Base-by-base conservation (phyloP, 2,888 invertebrate genomes). In the Diloba caeruleocephala region DNA sequence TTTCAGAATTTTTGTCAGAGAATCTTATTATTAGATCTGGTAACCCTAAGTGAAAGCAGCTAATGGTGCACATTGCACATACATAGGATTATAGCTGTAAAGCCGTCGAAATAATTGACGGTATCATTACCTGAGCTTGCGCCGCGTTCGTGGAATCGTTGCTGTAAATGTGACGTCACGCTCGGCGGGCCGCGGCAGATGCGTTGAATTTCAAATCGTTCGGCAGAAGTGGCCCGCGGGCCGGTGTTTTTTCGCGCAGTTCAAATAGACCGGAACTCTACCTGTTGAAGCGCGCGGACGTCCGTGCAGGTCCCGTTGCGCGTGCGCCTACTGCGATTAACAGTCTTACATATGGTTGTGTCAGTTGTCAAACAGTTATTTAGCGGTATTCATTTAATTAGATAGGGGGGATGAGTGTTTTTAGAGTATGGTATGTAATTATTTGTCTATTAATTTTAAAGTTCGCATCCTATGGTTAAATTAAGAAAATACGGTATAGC, bases 181-280 rank as follows among this genome's bases (percentile, higher is more conserved):
- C 74, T 82, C 71, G 57, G 49, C 49, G 74, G 66, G 65, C 66
- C 76, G 72, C 73, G 63, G 75, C 72, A 81, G 81, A 79, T 75
- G 75, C 68, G 67, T 76, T 82, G 80, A 81, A 84, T 85, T 83
- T 77, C 72, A 82, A 85, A 82, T 83, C 48, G 68, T 59, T 71
- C 60, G 46, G 58, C 63, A 59, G 72, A 80, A 81, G 81, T 78
- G 75, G 78, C 61, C 51, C 65, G 50, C 58, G 13, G 12, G 12
- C 21, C 6, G 68, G n/a, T 48, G 58, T 70, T 84, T 86, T 86
- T 87, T 79, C 64, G 74, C 74, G 58, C 36, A 37, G 25, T 37
- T 71, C 86, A 88, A 88, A 88, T 88, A 85, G 88, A 87, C 82
- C 85, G 88, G 82, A 87, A 85, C 87, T 50, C 75, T 80, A 78